Evolutionary conservation across 2,113 vertebrate genomes (phyloP).

Genomic region (Narcine bancroftii): DNA sequence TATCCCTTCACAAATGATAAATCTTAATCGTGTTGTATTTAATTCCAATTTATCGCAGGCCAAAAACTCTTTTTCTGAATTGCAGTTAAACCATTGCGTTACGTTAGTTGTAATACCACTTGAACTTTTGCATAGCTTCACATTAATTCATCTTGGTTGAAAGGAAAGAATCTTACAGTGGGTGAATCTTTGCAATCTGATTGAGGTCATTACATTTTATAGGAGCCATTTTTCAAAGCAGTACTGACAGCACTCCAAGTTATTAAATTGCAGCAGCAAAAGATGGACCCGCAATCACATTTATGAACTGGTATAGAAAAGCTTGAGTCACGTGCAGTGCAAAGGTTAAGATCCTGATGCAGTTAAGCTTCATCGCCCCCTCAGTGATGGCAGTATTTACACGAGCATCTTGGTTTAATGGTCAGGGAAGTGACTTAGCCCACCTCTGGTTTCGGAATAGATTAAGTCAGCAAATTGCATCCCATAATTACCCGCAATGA

Average conservation of each 20-base stretch:
- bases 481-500: slow-evolving; percentile 52
- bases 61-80: slow-evolving; percentile 27
- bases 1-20: background rate
- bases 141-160: slow-evolving; percentile 91
- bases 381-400: slow-evolving; percentile 60
- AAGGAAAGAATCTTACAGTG: slow-evolving; percentile 68
- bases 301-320: slow-evolving; percentile 64
- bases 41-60: slow-evolving; percentile 23
- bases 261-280: slow-evolving; percentile 95
- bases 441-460: slow-evolving; percentile 61
- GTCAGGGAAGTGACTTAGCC: slow-evolving; percentile 61
- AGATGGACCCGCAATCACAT: slow-evolving; percentile 60
- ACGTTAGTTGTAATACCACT: slow-evolving; percentile 85
- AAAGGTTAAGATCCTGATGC: slow-evolving; percentile 57
- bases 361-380: slow-evolving; percentile 57
- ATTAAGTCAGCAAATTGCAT: slow-evolving; percentile 56
- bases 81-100: slow-evolving; percentile 57
- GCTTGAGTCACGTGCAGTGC: slow-evolving; percentile 47
- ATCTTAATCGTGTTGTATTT: slow-evolving; percentile 24
- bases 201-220: slow-evolving; percentile 98
- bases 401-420: slow-evolving; percentile 60
- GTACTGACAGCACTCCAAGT: slow-evolving; percentile 92
- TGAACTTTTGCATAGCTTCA: slow-evolving; percentile 83
- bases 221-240: slow-evolving; percentile 93
- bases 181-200: slow-evolving; percentile 85